Percentiles rank a stretch among this genome's conserved stretches.
phyloP scores from a whole-genome alignment of 35 echinoderm and acorn worm species.

The Ophioderma brevispina region DNA sequence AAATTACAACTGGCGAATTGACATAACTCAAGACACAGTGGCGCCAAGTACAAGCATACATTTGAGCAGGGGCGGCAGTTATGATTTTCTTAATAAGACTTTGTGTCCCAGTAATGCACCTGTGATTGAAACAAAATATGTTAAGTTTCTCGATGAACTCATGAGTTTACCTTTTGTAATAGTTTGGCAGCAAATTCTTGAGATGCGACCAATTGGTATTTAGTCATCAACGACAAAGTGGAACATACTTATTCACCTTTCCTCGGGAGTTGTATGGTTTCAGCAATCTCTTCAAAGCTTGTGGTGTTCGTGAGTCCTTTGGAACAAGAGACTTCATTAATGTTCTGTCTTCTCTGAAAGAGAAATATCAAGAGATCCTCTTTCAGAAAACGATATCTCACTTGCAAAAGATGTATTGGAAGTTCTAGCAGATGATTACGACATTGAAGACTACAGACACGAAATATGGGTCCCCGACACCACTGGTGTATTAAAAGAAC shows the following conservation, averaged over 20 bases:
- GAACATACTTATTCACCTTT: conserved; percentile 42
- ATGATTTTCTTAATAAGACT: neutral
- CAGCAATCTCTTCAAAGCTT: conserved; percentile 24
- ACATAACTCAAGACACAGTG: neutral
- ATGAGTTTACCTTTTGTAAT: neutral
- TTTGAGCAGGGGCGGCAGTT: neutral
- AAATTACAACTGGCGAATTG: neutral
- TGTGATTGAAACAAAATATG: neutral
- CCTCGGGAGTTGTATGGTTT: conserved; percentile 14
- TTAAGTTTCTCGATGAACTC: neutral
- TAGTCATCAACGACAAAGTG: neutral
- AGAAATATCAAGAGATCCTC: neutral
- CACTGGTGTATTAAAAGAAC: neutral
- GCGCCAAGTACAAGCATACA: neutral
- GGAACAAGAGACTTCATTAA: conserved; percentile 24
- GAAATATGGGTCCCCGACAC: neutral
- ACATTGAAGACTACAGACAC: neutral
- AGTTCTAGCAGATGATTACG: neutral
- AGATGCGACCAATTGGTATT: conserved; percentile 5
- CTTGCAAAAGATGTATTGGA: neutral
- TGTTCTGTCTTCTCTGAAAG: conserved; percentile 5
- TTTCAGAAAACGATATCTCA: neutral
- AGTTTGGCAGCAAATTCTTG: neutral
- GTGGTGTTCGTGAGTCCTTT: conserved; percentile 49
- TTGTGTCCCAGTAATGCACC: neutral